Conservation (phyloP, 1,140 invertebrate species). For the Phortica variegata region DNA sequence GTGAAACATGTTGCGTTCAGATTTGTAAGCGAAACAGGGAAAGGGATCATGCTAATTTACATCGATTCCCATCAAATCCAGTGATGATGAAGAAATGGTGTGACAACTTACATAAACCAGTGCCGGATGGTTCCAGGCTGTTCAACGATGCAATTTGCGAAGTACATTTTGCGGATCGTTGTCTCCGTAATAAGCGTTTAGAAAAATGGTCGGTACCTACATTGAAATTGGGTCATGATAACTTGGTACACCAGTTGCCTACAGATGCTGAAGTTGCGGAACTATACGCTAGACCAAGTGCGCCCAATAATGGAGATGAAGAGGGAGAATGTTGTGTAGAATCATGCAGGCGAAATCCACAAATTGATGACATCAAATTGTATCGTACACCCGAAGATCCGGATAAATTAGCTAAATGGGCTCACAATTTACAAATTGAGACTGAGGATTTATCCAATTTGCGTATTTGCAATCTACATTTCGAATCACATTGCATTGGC, state of each 20-base stretch:
- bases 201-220: conserved; percentile 52
- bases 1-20: conserved; percentile 48
- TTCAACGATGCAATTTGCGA: conserved; percentile 53
- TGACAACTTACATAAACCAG: conserved; percentile 37
- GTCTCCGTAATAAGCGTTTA: conserved; percentile 44
- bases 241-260: conserved; percentile 36
- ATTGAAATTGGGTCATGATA: conserved; percentile 36
- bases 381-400: conserved; percentile 47
- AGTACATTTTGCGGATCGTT: conserved; percentile 48
- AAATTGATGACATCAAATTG: conserved; percentile 46
- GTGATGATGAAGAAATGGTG: conserved; percentile 45
- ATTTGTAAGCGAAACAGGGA: conserved; percentile 47
- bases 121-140: conserved; percentile 46
- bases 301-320: conserved; percentile 46
- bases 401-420: conserved; percentile 40
- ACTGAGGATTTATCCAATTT: conserved; percentile 20
- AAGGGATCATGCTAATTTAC: conserved; percentile 48
- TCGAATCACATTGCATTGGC: conserved; percentile 47
- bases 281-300: conserved; percentile 36
- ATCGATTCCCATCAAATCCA: conserved; percentile 46
- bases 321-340: conserved; percentile 51
- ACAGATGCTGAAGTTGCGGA: conserved; percentile 41
- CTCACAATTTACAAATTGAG: conserved; percentile 44
- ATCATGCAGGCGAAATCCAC: conserved; percentile 45
- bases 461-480: conserved; percentile 48